Base-by-base conservation (phyloP, 2,888 invertebrate species). In the Julus scanicus region DNA sequence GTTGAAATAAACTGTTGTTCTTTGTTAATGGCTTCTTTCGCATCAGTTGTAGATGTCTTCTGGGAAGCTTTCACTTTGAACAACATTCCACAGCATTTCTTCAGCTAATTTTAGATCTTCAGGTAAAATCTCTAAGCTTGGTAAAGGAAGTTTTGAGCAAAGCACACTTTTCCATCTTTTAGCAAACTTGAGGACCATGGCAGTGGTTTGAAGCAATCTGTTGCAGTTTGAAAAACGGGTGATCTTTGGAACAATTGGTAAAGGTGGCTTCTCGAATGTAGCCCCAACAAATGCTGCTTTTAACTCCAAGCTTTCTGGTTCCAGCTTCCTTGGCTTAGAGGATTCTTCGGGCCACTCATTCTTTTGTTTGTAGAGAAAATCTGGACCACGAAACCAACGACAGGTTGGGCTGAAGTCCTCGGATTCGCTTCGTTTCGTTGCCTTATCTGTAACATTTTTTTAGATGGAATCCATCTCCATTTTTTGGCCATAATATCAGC, bases 381-480 rank as follows among this genome's bases (percentile, higher is more conserved):
- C 87, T 13, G 90, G 90, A 13, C 90, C 90, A 9, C 1, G 29
- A 9, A 90, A 49, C 90, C 90, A 90, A 20, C 90, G 84, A 20
- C 87, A 85, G 6, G 9, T 13, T 53, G 53, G 53, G 13, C 13
- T 1, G 0, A 57, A 0, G 0, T 37, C 63, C 15, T 2, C 9
- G 8, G 8, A 1, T 85, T 8, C 2, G 8, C 89, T 20, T 17
- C 89, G 87, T n/a, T 40, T 8, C 2, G 90, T 90, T 11, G 89
- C 89, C 20, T 90, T 89, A 53, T 90, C 90, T 0, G 90, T 89
- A 0, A 89, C 89, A 40, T 90, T 90, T 2, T 87, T 48, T 86
- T 49, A 0, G 90, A 89, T 3, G 89, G 89, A 8, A 90, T 87
- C 87, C 89, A 90, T 5, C 86, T 83, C 90, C 90, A 90, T 5